Evolutionary conservation across 2,888 invertebrate species (phyloP), one percentile per base, ranked within the genome.

Genomic region (Agonopterix heracliana): DNA sequence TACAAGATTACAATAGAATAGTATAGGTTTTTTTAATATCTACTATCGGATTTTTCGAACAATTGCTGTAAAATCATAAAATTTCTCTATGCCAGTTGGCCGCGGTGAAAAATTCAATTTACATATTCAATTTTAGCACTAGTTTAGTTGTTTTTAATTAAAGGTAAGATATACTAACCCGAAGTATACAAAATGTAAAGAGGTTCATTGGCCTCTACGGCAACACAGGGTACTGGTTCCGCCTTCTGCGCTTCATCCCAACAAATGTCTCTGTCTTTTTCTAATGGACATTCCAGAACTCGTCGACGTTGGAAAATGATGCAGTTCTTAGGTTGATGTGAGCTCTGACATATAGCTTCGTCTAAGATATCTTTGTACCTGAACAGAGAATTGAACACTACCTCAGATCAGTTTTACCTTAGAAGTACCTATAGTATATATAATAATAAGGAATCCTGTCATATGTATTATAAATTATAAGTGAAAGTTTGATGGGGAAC

Each of bases 151-250:
- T 26, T 26, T 26, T 26, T 26, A 26, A 26, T 26, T 26, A 26
- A 26, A 26, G 5, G 7, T 26, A 26, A 26, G 7, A 5, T 5
- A 26, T 26, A 26, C 26, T 26, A 26, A 88, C 96, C 96, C 2
- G 98, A 98, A 0, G 98, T 98, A 71, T 98, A 98, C 3, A 98
- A 88, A 53, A 98, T 93, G 68, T 98, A 98, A 9, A 98, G 80
- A 0, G 98, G 96, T 63, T 97, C 95, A 64, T 95, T 96, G 1
- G 98, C 94, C 63, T 95, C 94, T 0, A 97, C 93, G 0, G 97
- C 91, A 0, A 96, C 94, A 71, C 97, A 97, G 1, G 94, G 92
- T 46, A 93, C 93, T 0, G 94, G 93, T 3, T 91, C 90, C 0
- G 92, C 90, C 52, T 90, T 81, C 50, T 96, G 61, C 0, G 94